Conservation (phyloP, 2,888 invertebrate genomes). For the Marasmarcha lunaedactyla region DNA sequence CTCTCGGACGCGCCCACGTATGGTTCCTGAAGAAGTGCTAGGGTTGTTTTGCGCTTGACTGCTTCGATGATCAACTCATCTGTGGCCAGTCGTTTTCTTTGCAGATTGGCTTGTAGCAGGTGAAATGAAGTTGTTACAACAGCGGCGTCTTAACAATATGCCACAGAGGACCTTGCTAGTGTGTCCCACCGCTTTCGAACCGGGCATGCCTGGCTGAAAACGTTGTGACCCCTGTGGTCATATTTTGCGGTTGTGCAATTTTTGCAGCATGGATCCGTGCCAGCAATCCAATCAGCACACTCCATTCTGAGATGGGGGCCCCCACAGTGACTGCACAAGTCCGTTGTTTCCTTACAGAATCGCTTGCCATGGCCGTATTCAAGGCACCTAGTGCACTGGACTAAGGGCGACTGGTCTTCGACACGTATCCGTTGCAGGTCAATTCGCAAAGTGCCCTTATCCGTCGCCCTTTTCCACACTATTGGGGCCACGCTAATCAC, state of each 20-base stretch:
- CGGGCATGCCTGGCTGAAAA: conserved; percentile 9
- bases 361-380: conserved; percentile 11
- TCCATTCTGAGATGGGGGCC: background rate
- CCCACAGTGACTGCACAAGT: conserved; percentile 12
- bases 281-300: background rate
- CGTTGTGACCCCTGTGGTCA: conserved; percentile 2
- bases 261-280: background rate
- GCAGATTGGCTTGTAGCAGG: conserved; percentile 2
- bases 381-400: no score
- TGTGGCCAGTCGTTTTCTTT: conserved; percentile 3
- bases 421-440: conserved; percentile 9
- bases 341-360: conserved; percentile 9
- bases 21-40: conserved; percentile 6
- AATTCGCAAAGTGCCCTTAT: conserved; percentile 9
- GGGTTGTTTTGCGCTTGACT: background rate
- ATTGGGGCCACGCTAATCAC: conserved; percentile 10
- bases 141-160: no score
- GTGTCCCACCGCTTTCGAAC: conserved; percentile 6
- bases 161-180: no score
- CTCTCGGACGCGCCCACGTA: conserved; percentile 1
- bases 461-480: conserved; percentile 7
- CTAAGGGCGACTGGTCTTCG: no score
- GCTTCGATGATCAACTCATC: conserved; percentile 4
- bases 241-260: conserved; percentile 9
- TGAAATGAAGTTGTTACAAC: background rate